phyloP scores from a whole-genome alignment of 2,888 invertebrate genomes.

The Hirtodrosophila cameraria region DNA sequence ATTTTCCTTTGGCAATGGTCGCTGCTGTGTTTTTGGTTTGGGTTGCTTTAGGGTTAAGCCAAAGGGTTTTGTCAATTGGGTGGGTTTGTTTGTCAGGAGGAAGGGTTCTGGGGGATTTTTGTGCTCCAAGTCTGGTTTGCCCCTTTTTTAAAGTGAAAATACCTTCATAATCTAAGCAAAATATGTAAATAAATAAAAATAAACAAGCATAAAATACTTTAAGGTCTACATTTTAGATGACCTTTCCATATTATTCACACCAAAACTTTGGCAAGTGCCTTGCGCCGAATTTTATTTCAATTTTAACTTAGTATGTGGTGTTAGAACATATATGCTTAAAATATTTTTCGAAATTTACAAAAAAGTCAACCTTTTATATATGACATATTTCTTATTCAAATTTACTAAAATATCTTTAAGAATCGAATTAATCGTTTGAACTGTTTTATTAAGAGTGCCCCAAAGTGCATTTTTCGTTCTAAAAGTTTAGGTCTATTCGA shows the following conservation, averaged over 20 bases:
- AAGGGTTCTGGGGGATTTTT: conserved; percentile 9
- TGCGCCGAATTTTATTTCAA: not conserved
- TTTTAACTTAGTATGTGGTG: not conserved
- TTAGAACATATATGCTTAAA: not conserved
- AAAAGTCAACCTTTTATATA: not conserved
- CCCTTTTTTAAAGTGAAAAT: conserved; percentile 28
- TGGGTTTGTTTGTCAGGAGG: conserved; percentile 24
- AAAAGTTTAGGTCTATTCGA: too few species aligned
- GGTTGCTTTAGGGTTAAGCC: conserved; percentile 12
- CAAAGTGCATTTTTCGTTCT: too few species aligned
- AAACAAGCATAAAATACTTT: conserved; percentile 19
- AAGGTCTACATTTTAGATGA: conserved; percentile 14
- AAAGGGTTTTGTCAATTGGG: conserved; percentile 39
- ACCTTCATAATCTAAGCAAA: conserved; percentile 46
- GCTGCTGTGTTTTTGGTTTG: not conserved
- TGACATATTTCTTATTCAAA: too few species aligned
- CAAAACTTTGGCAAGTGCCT: not conserved
- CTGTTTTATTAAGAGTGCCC: too few species aligned
- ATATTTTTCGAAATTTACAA: not conserved
- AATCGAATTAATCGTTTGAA: too few species aligned
- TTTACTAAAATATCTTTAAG: too few species aligned
- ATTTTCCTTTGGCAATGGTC: conserved; percentile 30
- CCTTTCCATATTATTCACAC: not conserved
- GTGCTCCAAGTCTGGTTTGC: not conserved
- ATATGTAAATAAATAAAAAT: conserved; percentile 31